Evolutionary conservation across 2,888 invertebrate species (phyloP), one percentile per base, ranked within the genome.

Genomic region (Harpagoxenus sublaevis): DNA sequence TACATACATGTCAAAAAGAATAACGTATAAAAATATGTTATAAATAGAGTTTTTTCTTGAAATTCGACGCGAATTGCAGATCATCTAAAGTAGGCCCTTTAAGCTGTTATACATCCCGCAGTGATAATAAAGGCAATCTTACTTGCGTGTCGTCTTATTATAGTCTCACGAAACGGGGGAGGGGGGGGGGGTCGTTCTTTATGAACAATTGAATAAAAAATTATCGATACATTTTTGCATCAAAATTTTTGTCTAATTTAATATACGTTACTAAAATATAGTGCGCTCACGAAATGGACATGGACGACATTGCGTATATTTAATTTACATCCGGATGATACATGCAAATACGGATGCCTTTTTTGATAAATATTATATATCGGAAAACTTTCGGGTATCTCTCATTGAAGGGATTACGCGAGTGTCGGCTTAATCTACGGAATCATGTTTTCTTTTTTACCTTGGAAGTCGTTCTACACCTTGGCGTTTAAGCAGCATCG

Each of bases 401-500:
- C 31, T 60, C 28, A 65, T 51, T 71, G 45, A 79, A 18, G 57
- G 45, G 10, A 42, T 53, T 53, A 45, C 57, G 35, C n/a, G 31
- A 10, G 23, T 35, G 57, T 81, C 12, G 12, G 8, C 28, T 73
- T 35, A 73, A 60, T 71, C 42, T 42, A 53, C 45, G 57, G 23
- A 70, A n/a, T 53, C 70, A 10, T 23, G 35, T 73, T 60, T 71
- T 73, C 79, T 60, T 81, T 68, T 68, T 81, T 81, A 73, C 45
- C 60, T 23, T 45, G 60, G 55, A 70, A 71, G 57, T 79, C 55
- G 31, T 79, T 79, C 71, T 79, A 57, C 71, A 79, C 60, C 73
- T 81, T 73, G 35, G 45, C 45, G 79, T 15, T 79, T 70, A 79
- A 79, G 70, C 70, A 57, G 79, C 71, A 79, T 71, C 79, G 79